These are phyloP conservation scores for Bombylius discolor DNA, from an alignment of 2,888 invertebrate genomes.

Conservation along the genomic window DNA sequence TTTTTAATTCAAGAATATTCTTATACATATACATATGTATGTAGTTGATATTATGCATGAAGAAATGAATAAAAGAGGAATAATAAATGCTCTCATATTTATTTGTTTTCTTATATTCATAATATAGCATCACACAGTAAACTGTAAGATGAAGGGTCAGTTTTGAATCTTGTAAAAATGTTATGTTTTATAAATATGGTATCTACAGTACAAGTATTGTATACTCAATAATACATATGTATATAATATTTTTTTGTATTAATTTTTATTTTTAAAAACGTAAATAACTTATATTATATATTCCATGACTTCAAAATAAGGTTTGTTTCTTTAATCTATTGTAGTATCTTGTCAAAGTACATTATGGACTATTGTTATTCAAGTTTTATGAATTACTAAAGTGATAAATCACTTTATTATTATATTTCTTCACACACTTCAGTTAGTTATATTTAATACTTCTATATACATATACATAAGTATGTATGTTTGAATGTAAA, in stretches of 20 bases:
- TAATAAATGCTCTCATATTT: slow-evolving; percentile 8
- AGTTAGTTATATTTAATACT: not conserved
- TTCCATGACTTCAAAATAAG: not conserved
- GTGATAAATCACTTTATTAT: slow-evolving; percentile 21
- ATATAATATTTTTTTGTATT: too few relatives aligned
- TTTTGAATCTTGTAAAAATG: not conserved
- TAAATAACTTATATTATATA: not conserved
- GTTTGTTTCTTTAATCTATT: slow-evolving; percentile 19
- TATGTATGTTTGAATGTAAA: not conserved
- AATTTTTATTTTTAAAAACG: too few relatives aligned
- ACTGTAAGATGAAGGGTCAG: not conserved
- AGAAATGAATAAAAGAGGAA: slow-evolving; percentile 7
- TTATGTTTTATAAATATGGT: too few relatives aligned
- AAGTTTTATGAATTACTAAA: slow-evolving; percentile 21
- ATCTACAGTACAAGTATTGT: too few relatives aligned
- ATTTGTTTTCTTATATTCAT: slow-evolving; percentile 5
- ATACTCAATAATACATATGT: too few relatives aligned
- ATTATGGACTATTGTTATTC: slow-evolving; percentile 20
- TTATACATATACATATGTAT: too few relatives aligned
- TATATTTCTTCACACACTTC: not conserved
- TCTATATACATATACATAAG: not conserved
- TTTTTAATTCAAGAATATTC: too few relatives aligned
- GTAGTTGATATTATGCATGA: not conserved
- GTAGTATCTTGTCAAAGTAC: slow-evolving; percentile 21
- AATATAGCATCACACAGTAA: not conserved